Conservation (phyloP, 2,888 invertebrate species). For the Apotomis turbidana region DNA sequence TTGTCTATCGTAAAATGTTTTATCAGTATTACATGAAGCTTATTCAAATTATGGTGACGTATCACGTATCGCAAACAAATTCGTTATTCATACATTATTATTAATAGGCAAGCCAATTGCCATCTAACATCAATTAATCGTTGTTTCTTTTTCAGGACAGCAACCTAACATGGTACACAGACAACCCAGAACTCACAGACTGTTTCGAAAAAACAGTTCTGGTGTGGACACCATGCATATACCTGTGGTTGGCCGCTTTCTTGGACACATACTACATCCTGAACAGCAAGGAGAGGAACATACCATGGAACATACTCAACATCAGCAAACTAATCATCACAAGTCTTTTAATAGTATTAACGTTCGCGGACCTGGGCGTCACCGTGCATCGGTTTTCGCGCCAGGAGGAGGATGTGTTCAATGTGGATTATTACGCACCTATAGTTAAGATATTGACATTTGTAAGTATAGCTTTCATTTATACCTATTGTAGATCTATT, state of each 20-base stretch:
- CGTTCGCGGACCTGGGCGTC: constrained; percentile 87
- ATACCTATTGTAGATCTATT: background rate
- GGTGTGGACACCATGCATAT: constrained; percentile 94
- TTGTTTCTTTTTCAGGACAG: constrained; percentile 86
- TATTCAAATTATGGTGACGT: too few species aligned
- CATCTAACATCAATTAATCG: background rate
- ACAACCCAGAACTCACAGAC: constrained; percentile 92
- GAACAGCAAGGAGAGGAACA: constrained; percentile 89
- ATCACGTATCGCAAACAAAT: too few species aligned
- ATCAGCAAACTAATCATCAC: constrained; percentile 88
- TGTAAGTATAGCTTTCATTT: constrained; percentile 85
- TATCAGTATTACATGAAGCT: too few species aligned
- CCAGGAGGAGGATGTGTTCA: constrained; percentile 80
- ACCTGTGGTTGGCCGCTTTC: constrained; percentile 90
- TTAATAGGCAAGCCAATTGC: too few species aligned
- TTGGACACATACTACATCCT: constrained; percentile 90
- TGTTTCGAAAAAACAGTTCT: constrained; percentile 97
- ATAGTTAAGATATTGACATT: constrained; percentile 90
- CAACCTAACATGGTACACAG: constrained; percentile 90
- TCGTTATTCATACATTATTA: too few species aligned
- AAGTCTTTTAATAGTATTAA: constrained; percentile 85
- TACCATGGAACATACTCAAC: constrained; percentile 91
- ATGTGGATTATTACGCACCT: constrained; percentile 91
- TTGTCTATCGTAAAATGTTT: too few species aligned
- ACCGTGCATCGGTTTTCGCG: constrained; percentile 83